A percentile compares a stretch with the other conserved stretches of the same genome.
Conservation (phyloP, 2,113 vertebrate genomes). For the Chaetops frenatus region DNA sequence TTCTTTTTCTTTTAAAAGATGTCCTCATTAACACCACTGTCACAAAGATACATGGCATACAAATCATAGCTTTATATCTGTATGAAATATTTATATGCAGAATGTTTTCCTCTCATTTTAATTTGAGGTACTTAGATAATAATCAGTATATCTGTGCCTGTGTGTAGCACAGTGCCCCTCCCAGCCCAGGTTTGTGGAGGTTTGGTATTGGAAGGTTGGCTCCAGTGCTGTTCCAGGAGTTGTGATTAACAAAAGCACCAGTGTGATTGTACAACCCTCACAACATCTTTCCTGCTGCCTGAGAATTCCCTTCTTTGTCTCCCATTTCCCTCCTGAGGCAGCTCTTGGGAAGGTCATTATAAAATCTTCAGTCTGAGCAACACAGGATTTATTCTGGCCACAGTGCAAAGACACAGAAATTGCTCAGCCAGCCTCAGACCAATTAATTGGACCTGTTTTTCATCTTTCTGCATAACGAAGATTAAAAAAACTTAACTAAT, state of each 20-base stretch:
- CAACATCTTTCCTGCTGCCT: background rate
- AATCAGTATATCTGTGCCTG: fast-evolving
- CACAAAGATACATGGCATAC: background rate
- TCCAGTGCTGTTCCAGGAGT: background rate
- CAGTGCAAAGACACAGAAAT: background rate
- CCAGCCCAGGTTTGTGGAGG: background rate
- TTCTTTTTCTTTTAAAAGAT: background rate
- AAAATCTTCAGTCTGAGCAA: background rate
- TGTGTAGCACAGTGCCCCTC: background rate
- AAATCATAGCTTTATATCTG: background rate
- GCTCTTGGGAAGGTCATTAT: background rate
- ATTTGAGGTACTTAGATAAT: background rate
- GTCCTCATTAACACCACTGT: background rate
- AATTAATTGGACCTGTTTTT: background rate
- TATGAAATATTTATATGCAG: background rate
- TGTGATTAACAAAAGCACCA: background rate
- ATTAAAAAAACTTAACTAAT: background rate
- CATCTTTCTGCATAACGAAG: background rate
- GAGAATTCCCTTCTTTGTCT: background rate
- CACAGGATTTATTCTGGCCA: background rate
- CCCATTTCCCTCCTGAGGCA: background rate
- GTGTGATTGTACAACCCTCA: background rate
- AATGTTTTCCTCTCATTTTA: background rate
- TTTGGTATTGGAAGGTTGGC: background rate
- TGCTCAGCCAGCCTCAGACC: background rate